Evolutionary conservation across 2,888 invertebrate species (phyloP).

Genomic region (Caenorhabditis japonica): DNA sequence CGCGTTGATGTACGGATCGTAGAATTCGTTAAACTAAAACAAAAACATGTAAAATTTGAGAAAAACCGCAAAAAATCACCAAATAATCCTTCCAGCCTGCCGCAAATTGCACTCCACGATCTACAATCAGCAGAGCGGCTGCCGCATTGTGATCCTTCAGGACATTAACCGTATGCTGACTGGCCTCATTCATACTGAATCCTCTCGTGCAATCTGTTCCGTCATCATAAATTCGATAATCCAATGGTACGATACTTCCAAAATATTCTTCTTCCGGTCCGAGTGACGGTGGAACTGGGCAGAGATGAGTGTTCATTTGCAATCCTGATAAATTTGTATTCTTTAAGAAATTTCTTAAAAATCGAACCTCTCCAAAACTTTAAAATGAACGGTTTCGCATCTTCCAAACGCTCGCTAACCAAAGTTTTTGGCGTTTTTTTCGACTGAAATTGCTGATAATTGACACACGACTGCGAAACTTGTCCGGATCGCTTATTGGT

Average conservation of each 20-base stretch:
- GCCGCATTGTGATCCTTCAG: constrained; percentile 21
- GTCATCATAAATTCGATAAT: no score
- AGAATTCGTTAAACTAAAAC: constrained; percentile 70
- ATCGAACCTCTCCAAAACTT: constrained; percentile 25
- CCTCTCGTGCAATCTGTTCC: no score
- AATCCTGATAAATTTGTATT: no score
- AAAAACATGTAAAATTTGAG: background rate
- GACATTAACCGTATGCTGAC: no score
- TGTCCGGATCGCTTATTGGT: constrained; percentile 35
- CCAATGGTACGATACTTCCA: no score
- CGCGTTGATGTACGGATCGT: constrained; percentile 66
- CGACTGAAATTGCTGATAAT: constrained; percentile 70
- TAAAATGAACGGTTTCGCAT: constrained; percentile 13
- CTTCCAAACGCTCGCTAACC: constrained; percentile 12
- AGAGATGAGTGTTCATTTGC: no score
- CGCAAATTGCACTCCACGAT: constrained; percentile 51
- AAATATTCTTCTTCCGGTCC: no score
- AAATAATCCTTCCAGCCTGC: constrained; percentile 60
- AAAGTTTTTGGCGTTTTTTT: no score
- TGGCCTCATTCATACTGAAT: no score
- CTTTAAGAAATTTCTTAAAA: no score
- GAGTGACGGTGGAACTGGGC: no score
- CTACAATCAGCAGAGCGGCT: constrained; percentile 50
- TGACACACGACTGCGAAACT: constrained; percentile 61
- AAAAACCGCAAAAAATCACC: constrained; percentile 23